Conservation (phyloP, 2,113 vertebrate genomes). For the Limanda limanda region DNA sequence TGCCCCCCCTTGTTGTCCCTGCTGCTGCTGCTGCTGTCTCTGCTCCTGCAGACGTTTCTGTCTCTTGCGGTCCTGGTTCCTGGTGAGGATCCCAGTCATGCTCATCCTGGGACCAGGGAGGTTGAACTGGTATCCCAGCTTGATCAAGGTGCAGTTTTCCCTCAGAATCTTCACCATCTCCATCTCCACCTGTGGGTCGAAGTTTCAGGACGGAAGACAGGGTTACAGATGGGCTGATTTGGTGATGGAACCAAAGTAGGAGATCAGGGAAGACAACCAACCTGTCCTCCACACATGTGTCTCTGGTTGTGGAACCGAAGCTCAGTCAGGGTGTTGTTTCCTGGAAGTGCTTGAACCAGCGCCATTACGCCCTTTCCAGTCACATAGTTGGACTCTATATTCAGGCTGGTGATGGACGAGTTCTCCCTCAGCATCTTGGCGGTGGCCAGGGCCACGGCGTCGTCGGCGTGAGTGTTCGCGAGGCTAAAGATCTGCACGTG, state of each 20-base stretch:
- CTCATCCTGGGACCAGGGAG: slow-evolving; percentile 96
- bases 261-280: slow-evolving; percentile 8
- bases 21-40: slow-evolving; percentile 83
- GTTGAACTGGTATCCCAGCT: slow-evolving; percentile 96
- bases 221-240: background rate
- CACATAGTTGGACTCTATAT: slow-evolving; percentile 97
- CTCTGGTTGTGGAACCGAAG: slow-evolving; percentile 98
- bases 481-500: slow-evolving; percentile 89
- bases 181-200: slow-evolving; percentile 89
- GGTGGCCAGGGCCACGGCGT: slow-evolving; percentile 88
- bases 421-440: slow-evolving; percentile 92
- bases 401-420: slow-evolving; percentile 87
- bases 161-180: slow-evolving; percentile 93
- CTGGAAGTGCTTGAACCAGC: slow-evolving; percentile 89
- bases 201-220: background rate
- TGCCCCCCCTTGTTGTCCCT: slow-evolving; percentile 72
- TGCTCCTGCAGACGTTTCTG: slow-evolving; percentile 94
- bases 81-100: slow-evolving; percentile 95
- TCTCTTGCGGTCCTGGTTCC: slow-evolving; percentile 95
- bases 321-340: slow-evolving; percentile 90
- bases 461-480: slow-evolving; percentile 93
- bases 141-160: slow-evolving; percentile 92
- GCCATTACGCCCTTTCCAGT: slow-evolving; percentile 94
- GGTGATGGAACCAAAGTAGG: background rate
- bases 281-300: slow-evolving; percentile 94